phyloP scores from a whole-genome alignment of 1,140 invertebrate species.

The Megalonaias nervosa region DNA sequence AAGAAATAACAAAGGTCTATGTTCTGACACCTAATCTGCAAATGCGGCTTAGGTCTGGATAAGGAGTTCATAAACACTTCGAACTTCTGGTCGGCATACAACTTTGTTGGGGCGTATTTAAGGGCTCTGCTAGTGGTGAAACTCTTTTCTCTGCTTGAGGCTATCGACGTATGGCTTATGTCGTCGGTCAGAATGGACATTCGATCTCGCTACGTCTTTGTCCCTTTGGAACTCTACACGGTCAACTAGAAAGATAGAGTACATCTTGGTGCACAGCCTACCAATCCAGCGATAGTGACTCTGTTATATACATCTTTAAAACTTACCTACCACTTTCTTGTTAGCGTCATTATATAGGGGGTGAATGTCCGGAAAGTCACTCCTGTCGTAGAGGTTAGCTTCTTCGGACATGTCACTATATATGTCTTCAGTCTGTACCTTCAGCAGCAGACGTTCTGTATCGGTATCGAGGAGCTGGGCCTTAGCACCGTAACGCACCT shows the following conservation, averaged over 20 bases:
- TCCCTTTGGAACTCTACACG: too few species aligned
- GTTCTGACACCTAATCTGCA: too few species aligned
- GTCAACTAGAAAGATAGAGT: background rate
- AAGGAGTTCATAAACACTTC: too few species aligned
- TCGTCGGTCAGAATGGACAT: too few species aligned
- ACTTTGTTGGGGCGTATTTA: too few species aligned
- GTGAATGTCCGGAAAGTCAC: slow-evolving; percentile 28
- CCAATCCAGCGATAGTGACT: slow-evolving; percentile 45
- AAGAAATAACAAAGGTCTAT: too few species aligned
- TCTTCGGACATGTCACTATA: slow-evolving; percentile 58
- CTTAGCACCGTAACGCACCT: background rate
- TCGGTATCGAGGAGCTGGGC: slow-evolving; percentile 48
- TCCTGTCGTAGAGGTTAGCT: slow-evolving; percentile 18
- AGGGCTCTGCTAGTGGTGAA: too few species aligned
- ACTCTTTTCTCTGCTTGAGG: too few species aligned
- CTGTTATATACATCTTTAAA: background rate
- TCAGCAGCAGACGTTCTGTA: slow-evolving; percentile 69
- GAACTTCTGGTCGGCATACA: too few species aligned
- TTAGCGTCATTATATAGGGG: slow-evolving; percentile 47
- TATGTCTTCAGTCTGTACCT: slow-evolving; percentile 58
- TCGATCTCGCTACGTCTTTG: too few species aligned
- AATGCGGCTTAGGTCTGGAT: too few species aligned
- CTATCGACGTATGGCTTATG: too few species aligned
- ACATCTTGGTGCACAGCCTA: slow-evolving; percentile 68
- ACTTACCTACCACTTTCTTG: slow-evolving; percentile 70